Percentiles rank a stretch among this genome's conserved stretches.
phyloP scores from a whole-genome alignment of 2,888 invertebrate genomes.

The Dryadula phaetusa region DNA sequence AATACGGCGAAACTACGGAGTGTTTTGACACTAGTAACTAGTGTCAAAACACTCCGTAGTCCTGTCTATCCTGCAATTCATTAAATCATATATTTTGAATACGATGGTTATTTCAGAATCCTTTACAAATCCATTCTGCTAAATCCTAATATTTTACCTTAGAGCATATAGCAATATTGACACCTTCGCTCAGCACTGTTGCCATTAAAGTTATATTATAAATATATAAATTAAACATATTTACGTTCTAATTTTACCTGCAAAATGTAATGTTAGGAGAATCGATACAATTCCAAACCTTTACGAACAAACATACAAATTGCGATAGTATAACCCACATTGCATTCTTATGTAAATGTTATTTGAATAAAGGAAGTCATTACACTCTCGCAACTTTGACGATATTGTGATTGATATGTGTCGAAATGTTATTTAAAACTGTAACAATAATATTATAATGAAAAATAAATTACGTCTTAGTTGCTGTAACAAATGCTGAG shows the following conservation, averaged over 20 bases:
- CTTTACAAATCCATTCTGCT: no score
- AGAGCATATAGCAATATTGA: no score
- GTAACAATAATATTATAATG: constrained; percentile 14
- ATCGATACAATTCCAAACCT: constrained; percentile 1
- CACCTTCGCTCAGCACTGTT: no score
- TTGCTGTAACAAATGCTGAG: no score
- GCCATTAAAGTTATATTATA: no score
- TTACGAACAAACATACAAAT: not conserved
- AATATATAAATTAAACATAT: not conserved
- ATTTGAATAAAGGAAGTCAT: constrained; percentile 39
- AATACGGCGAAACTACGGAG: no score
- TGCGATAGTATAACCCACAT: constrained; percentile 15
- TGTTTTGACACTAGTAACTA: no score
- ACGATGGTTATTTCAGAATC: no score
- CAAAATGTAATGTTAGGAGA: constrained; percentile 5
- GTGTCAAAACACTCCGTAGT: no score
- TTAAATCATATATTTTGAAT: no score
- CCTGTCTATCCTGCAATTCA: no score
- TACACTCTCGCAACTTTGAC: constrained; percentile 30
- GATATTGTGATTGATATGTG: constrained; percentile 34
- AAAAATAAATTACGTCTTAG: not conserved
- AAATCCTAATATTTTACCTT: no score
- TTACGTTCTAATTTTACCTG: constrained; percentile 7
- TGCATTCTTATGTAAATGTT: constrained; percentile 28
- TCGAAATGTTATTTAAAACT: constrained; percentile 32